Percentiles rank a stretch among this genome's conserved stretches.
Conservation (phyloP, 1,140 invertebrate genomes). For the Kradibia gibbosae region DNA sequence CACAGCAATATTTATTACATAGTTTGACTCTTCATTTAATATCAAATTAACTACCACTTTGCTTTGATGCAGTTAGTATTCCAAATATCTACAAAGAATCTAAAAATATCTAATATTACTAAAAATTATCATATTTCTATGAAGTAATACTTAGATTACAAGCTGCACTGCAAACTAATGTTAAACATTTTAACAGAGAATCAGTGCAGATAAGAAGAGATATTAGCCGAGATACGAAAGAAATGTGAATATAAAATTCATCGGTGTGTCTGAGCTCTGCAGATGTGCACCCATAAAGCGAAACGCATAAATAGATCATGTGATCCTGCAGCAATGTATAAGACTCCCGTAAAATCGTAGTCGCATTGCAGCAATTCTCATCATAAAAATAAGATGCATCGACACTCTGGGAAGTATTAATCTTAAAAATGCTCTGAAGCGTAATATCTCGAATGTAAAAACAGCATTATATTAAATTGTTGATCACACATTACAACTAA, state of each 20-base stretch:
- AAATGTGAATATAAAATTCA: not conserved
- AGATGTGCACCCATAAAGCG: not conserved
- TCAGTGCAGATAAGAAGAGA: not conserved
- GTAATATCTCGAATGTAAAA: not conserved
- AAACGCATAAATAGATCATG: not conserved
- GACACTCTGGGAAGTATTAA: not conserved
- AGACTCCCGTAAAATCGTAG: not conserved
- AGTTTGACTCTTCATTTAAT: not conserved
- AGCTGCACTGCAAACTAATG: too few relatives aligned
- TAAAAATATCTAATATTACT: not conserved
- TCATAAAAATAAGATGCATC: not conserved
- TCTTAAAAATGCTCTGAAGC: not conserved
- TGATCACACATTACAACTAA: too few relatives aligned
- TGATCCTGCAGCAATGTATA: not conserved
- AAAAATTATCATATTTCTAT: not conserved
- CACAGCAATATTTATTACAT: slow-evolving; percentile 7
- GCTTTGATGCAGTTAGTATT: not conserved
- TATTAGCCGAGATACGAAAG: not conserved
- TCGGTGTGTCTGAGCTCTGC: not conserved
- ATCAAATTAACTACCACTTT: too few relatives aligned
- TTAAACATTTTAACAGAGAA: not conserved
- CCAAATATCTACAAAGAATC: not conserved
- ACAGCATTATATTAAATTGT: too few relatives aligned
- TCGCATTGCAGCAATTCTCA: not conserved
- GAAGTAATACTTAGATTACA: too few relatives aligned